A percentile compares a stretch with the other conserved stretches of the same genome.
Conservation (phyloP, 1,140 invertebrate species). For the Orius insidiosus region DNA sequence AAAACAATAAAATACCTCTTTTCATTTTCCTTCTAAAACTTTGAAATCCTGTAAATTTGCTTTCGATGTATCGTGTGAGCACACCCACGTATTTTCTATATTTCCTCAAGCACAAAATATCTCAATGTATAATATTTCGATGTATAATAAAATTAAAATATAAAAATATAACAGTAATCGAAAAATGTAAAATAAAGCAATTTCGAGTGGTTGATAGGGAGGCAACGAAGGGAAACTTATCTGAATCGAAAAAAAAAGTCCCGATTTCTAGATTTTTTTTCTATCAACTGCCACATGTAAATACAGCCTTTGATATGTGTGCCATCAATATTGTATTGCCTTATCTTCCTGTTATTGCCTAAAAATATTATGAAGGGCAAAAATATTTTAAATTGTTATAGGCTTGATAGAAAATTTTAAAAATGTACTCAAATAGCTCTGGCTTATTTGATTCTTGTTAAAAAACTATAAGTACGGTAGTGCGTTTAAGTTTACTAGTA, state of each 20-base stretch:
- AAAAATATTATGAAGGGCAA: not conserved
- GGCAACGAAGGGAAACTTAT: not conserved
- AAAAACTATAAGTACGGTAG: too few species aligned
- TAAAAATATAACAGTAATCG: conserved; percentile 2
- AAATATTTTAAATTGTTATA: too few species aligned
- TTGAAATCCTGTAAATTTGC: not conserved
- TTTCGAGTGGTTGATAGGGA: not conserved
- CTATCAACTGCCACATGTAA: too few species aligned
- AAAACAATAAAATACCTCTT: not conserved
- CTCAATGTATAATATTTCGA: not conserved
- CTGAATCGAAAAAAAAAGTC: not conserved
- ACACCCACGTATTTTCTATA: too few species aligned
- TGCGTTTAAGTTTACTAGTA: too few species aligned
- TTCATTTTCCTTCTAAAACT: not conserved
- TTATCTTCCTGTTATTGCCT: conserved; percentile 1
- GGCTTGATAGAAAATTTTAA: too few species aligned
- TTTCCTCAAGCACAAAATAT: too few species aligned
- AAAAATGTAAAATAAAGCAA: conserved; percentile 3
- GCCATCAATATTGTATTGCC: conserved; percentile 1
- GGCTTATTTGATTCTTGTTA: too few species aligned
- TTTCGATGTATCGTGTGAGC: too few species aligned
- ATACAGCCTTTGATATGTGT: not conserved
- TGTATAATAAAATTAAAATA: not conserved
- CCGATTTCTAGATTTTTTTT: too few species aligned
- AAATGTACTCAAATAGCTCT: too few species aligned